Evolutionary conservation across 2,888 invertebrate genomes (phyloP).

Genomic region (Eupithecia exiguata): DNA sequence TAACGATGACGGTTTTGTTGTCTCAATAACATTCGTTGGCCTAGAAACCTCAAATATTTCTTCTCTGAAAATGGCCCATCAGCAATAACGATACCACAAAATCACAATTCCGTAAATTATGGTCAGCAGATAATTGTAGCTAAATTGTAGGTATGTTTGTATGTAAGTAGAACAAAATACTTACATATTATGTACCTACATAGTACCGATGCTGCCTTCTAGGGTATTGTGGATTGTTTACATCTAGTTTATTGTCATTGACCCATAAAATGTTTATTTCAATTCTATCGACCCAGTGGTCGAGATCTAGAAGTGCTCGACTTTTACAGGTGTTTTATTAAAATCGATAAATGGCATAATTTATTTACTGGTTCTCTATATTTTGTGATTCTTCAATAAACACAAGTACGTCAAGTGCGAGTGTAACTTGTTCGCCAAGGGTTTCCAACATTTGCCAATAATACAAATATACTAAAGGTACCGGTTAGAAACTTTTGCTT

Average conservation of each 20-base stretch:
- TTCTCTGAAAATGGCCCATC: constrained; percentile 12
- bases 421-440: too few species aligned
- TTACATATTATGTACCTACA: constrained; percentile 7
- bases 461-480: too few species aligned
- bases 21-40: constrained; percentile 4
- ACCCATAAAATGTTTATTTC: constrained; percentile 3
- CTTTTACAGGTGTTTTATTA: background rate
- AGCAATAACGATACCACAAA: constrained; percentile 26
- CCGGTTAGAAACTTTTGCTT: too few species aligned
- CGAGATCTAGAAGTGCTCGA: background rate
- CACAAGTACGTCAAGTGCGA: too few species aligned
- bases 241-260: constrained; percentile 14
- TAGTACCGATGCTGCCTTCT: constrained; percentile 3
- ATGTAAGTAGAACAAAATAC: constrained; percentile 25
- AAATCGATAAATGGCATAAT: background rate
- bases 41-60: constrained; percentile 23
- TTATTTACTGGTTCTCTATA: constrained; percentile 1
- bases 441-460: too few species aligned
- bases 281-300: background rate
- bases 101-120: constrained; percentile 25
- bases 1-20: background rate
- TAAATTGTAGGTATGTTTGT: constrained; percentile 18
- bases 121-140: constrained; percentile 24
- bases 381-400: background rate
- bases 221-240: constrained; percentile 23